A percentile compares a stretch with the other conserved stretches of the same genome.
Evolutionary conservation across 2,888 invertebrate species (phyloP).

Genomic region (Adineta ricciae): DNA sequence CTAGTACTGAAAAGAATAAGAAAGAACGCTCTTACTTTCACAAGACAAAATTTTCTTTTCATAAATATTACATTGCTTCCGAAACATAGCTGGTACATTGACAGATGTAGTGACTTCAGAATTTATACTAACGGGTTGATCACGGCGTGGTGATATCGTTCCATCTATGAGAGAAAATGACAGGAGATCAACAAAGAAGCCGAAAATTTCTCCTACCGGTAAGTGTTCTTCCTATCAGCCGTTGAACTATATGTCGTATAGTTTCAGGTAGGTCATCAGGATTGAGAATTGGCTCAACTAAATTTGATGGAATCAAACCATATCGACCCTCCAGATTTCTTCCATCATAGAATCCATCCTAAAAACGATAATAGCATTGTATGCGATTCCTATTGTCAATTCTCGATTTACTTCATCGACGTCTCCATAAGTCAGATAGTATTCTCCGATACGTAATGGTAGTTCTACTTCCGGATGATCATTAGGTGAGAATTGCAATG

Average conservation of each 20-base stretch:
- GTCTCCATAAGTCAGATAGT: conserved; percentile 79
- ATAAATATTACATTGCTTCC: background rate
- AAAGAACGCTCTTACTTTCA: too few species aligned
- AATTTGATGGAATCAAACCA: conserved; percentile 88
- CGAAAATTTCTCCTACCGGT: background rate
- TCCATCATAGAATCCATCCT: conserved; percentile 84
- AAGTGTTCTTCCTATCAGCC: background rate
- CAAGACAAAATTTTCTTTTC: too few species aligned
- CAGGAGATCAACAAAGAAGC: background rate
- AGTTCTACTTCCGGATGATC: conserved; percentile 89
- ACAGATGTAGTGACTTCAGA: background rate
- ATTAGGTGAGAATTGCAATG: conserved; percentile 63
- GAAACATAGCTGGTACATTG: background rate
- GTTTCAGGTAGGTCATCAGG: conserved; percentile 5
- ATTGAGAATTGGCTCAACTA: conserved; percentile 67
- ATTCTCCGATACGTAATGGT: conserved; percentile 83
- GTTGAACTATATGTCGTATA: background rate
- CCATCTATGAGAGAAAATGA: background rate
- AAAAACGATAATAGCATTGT: conserved; percentile 36
- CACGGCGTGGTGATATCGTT: background rate
- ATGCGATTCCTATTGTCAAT: background rate
- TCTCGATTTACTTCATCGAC: conserved; percentile 49
- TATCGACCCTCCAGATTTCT: conserved; percentile 83
- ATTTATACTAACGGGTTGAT: background rate
- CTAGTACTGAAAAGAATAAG: background rate